Conservation (phyloP, 2,888 invertebrate genomes). For the Chymomyza fuscimana region DNA sequence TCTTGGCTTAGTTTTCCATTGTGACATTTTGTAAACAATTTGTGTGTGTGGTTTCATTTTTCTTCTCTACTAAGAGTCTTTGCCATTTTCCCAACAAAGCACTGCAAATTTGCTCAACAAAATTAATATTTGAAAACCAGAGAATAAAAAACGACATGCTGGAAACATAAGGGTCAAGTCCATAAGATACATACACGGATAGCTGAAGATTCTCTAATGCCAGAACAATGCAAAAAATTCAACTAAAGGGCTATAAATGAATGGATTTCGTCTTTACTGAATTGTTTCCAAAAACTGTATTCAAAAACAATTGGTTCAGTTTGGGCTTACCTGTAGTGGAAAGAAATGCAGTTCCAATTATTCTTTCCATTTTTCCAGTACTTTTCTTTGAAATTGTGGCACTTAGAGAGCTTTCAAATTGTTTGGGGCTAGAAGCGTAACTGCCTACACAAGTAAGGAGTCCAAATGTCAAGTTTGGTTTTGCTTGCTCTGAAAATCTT, state of each 20-base stretch:
- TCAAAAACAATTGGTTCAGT: neutral
- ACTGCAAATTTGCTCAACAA: neutral
- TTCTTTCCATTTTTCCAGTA: too few species aligned
- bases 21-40: constrained; percentile 8
- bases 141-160: neutral
- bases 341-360: neutral
- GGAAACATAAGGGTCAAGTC: too few species aligned
- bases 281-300: neutral
- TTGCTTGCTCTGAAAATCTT: too few species aligned
- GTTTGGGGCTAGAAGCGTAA: too few species aligned
- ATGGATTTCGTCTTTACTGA: neutral
- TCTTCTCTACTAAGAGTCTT: too few species aligned
- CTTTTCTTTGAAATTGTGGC: too few species aligned
- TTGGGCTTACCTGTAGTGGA: too few species aligned
- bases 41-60: neutral
- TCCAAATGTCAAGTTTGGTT: too few species aligned
- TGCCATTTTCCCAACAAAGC: neutral
- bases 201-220: neutral
- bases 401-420: too few species aligned
- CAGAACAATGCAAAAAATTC: neutral
- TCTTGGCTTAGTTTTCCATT: constrained; percentile 2
- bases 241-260: neutral
- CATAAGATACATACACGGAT: neutral
- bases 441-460: too few species aligned
- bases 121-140: neutral